A percentile compares a stretch with the other conserved stretches of the same genome.
Evolutionary conservation across 2,113 vertebrate species (phyloP).

Genomic region (Aspidoscelis tigris): DNA sequence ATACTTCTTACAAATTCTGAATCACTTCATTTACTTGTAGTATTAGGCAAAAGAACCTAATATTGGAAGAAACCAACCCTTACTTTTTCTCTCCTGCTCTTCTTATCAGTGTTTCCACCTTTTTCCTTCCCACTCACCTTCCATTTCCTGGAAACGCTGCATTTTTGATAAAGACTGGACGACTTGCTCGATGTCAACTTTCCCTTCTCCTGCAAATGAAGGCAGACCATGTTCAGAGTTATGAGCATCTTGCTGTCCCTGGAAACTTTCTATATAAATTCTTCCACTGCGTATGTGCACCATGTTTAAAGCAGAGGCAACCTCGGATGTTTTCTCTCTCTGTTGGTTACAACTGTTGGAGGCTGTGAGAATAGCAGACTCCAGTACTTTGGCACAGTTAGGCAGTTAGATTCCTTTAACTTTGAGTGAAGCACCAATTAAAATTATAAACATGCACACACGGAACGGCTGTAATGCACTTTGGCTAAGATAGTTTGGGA

Average conservation of each 20-base stretch:
- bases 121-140: constrained; percentile 6
- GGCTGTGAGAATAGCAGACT: background rate
- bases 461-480: too few relatives aligned
- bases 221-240: background rate
- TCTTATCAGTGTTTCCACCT: background rate
- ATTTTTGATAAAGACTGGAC: background rate
- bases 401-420: too few relatives aligned
- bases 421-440: too few relatives aligned
- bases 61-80: background rate
- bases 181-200: constrained; percentile 18
- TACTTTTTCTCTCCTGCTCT: background rate
- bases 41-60: background rate
- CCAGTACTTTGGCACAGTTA: too few relatives aligned
- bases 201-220: constrained; percentile 19
- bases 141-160: constrained; percentile 13
- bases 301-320: background rate
- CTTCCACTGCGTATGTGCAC: background rate
- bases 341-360: background rate
- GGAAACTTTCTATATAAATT: background rate
- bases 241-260: background rate
- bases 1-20: too few relatives aligned
- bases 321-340: background rate
- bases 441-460: too few relatives aligned
- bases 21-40: background rate
- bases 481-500: too few relatives aligned